phyloP scores from a whole-genome alignment of 2,113 vertebrate species.

The Polypterus bichir region DNA sequence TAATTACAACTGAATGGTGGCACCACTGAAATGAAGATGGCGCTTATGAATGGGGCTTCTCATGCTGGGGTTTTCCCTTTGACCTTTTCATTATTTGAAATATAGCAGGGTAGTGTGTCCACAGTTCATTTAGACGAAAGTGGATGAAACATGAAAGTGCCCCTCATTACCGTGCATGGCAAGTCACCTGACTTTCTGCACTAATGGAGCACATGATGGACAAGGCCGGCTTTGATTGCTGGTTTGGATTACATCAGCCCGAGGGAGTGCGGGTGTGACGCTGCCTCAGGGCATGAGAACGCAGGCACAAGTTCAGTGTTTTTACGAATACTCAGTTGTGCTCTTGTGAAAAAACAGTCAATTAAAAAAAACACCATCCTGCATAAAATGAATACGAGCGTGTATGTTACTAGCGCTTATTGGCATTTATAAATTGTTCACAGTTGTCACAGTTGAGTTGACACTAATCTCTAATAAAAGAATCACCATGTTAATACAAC shows the following conservation, averaged over 20 bases:
- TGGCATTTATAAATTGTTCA: no score
- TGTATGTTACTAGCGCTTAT: no score
- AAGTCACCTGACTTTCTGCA: background rate
- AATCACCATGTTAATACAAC: no score
- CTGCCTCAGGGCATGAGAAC: no score
- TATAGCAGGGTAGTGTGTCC: background rate
- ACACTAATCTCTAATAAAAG: no score
- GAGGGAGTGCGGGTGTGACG: background rate
- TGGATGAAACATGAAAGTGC: background rate
- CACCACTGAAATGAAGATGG: slow-evolving; percentile 13
- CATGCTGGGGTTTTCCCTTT: slow-evolving; percentile 10
- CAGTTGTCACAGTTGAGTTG: no score
- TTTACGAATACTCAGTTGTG: no score
- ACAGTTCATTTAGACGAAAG: slow-evolving; percentile 10
- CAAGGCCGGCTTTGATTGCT: background rate
- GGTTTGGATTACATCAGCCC: background rate
- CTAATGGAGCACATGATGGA: background rate
- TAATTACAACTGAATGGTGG: slow-evolving; percentile 20
- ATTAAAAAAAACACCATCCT: no score
- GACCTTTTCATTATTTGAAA: slow-evolving; percentile 9
- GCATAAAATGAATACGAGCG: no score
- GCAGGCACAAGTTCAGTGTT: background rate
- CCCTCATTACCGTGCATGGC: background rate
- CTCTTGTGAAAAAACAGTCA: no score
- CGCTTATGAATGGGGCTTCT: slow-evolving; percentile 12